Evolutionary conservation across 2,113 vertebrate species (phyloP).

Genomic region (Salminus brasiliensis): DNA sequence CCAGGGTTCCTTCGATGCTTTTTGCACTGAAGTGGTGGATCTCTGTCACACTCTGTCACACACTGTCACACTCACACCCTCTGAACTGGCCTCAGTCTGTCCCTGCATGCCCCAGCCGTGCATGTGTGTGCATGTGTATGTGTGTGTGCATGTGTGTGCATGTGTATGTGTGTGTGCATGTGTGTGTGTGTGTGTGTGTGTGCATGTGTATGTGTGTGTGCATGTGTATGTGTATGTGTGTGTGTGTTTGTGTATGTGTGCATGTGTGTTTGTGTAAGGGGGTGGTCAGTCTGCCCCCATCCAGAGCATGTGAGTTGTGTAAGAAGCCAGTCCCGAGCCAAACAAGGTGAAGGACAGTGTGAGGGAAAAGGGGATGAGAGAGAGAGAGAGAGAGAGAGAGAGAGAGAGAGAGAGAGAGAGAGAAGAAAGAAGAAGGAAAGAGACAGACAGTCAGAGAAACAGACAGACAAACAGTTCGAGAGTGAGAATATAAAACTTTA

Average conservation of each 20-base stretch:
- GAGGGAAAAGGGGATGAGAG: not conserved
- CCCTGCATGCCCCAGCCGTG: constrained; percentile 37
- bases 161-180: constrained; percentile 6
- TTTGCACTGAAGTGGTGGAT: constrained; percentile 51
- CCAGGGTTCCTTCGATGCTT: constrained; percentile 43
- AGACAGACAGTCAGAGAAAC: too few species aligned
- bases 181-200: constrained; percentile 18
- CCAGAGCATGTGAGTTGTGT: constrained; percentile 35
- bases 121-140: constrained; percentile 12
- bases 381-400: not conserved
- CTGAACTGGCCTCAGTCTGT: constrained; percentile 34
- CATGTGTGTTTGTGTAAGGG: not conserved
- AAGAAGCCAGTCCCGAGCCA: constrained; percentile 11
- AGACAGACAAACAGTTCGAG: too few species aligned
- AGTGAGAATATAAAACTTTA: too few species aligned
- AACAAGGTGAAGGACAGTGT: constrained; percentile 24
- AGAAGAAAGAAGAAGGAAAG: too few species aligned
- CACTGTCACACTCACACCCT: constrained; percentile 45
- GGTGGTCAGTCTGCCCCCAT: constrained; percentile 10
- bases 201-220: not conserved
- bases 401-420: not conserved
- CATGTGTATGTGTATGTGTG: not conserved
- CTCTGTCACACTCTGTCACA: constrained; percentile 57
- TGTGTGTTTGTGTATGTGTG: constrained; percentile 17
- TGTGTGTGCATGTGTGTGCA: constrained; percentile 2